Conservation (phyloP, 1,140 invertebrate genomes). For the Hetaerina americana region DNA sequence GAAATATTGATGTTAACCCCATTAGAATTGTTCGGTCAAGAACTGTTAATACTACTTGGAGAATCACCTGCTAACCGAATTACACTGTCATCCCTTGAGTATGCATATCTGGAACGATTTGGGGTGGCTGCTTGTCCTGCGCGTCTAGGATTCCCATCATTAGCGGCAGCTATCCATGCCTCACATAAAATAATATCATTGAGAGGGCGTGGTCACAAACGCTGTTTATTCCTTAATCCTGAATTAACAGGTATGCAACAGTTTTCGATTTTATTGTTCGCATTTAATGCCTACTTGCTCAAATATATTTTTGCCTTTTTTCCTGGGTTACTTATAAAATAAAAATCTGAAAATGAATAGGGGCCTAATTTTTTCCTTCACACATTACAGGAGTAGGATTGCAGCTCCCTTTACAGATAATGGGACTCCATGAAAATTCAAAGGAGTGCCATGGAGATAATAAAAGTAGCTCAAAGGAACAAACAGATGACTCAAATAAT, state of each 20-base stretch:
- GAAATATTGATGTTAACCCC: conserved; percentile 35
- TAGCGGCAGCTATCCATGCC: conserved; percentile 17
- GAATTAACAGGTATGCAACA: not conserved
- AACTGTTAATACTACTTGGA: conserved; percentile 41
- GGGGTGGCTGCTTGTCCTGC: conserved; percentile 38
- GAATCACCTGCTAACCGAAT: conserved; percentile 34
- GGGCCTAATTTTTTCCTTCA: no score
- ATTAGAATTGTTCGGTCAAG: conserved; percentile 41
- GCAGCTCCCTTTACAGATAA: no score
- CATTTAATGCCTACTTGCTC: no score
- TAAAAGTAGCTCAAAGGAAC: no score
- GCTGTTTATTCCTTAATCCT: not conserved
- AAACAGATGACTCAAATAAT: no score
- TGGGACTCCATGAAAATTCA: no score
- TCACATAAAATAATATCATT: not conserved
- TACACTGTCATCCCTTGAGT: conserved; percentile 38
- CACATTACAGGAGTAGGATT: no score
- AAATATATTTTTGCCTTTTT: no score
- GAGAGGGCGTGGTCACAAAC: not conserved
- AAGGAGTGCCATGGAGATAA: no score
- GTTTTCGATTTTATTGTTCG: not conserved
- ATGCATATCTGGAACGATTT: conserved; percentile 36
- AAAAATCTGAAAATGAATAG: no score
- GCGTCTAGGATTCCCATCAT: conserved; percentile 39
- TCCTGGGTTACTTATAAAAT: no score